Conservation (phyloP, 2,113 vertebrate species). For the Mystacornis crossleyi region DNA sequence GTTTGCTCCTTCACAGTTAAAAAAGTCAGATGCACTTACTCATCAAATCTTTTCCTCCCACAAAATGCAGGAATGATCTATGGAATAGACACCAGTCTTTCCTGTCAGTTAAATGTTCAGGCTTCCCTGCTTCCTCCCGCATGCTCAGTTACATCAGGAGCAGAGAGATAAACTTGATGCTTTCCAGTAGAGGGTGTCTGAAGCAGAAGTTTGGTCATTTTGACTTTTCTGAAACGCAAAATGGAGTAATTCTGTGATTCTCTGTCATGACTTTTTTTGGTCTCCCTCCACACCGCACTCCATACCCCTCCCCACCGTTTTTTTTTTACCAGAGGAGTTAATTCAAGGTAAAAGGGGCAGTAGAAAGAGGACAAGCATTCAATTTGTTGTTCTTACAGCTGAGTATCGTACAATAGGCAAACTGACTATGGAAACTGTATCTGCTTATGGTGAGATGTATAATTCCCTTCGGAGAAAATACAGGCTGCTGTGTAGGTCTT, state of each 20-base stretch:
- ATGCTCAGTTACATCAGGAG: background rate
- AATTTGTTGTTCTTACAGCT: background rate
- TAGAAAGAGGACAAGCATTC: background rate
- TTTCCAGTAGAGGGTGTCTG: slow-evolving; percentile 33
- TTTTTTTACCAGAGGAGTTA: background rate
- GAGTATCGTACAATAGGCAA: background rate
- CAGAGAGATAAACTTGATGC: background rate
- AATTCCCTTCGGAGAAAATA: background rate
- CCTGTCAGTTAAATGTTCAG: background rate
- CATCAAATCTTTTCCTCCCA: background rate
- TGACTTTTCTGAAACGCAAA: background rate
- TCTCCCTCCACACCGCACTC: background rate
- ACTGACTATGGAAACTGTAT: background rate
- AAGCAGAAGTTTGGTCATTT: background rate
- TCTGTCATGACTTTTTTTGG: background rate
- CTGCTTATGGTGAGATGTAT: background rate
- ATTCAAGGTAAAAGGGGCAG: background rate
- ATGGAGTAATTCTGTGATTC: background rate
- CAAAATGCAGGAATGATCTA: background rate
- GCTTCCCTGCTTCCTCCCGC: background rate
- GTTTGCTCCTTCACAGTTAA: background rate
- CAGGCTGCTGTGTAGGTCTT: background rate
- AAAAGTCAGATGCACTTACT: background rate
- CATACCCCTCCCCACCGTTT: rapidly evolving
- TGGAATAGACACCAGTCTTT: background rate